phyloP scores from a whole-genome alignment of 2,888 invertebrate species.

The Calameuta idolon region DNA sequence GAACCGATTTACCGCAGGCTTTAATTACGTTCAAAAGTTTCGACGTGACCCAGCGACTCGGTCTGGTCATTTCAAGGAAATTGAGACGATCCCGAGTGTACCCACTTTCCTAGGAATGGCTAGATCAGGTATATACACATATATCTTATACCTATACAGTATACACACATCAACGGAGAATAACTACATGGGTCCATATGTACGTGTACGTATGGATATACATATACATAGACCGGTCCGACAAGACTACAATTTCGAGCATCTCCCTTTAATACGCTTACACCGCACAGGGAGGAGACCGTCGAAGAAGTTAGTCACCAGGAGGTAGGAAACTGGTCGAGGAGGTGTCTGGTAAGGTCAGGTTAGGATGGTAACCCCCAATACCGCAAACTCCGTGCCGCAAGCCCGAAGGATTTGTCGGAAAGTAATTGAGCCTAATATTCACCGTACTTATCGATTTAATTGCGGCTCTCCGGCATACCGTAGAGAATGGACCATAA shows the following conservation, averaged over 20 bases:
- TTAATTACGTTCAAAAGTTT: not conserved
- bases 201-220: too few species aligned
- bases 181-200: not conserved
- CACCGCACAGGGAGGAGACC: not conserved
- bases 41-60: not conserved
- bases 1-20: not conserved
- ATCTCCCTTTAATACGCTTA: not conserved
- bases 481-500: not conserved
- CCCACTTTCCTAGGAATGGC: not conserved
- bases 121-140: not conserved
- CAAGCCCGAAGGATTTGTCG: not conserved
- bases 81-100: not conserved
- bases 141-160: not conserved
- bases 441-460: not conserved
- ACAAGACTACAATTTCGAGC: not conserved
- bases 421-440: not conserved
- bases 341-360: not conserved
- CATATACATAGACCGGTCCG: not conserved
- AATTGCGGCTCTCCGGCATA: not conserved
- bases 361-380: not conserved
- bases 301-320: not conserved
- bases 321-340: not conserved
- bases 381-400: not conserved
- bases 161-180: not conserved
- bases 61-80: not conserved